Evolutionary conservation across 2,888 invertebrate genomes (phyloP).

Genomic region (Philereme transversata): DNA sequence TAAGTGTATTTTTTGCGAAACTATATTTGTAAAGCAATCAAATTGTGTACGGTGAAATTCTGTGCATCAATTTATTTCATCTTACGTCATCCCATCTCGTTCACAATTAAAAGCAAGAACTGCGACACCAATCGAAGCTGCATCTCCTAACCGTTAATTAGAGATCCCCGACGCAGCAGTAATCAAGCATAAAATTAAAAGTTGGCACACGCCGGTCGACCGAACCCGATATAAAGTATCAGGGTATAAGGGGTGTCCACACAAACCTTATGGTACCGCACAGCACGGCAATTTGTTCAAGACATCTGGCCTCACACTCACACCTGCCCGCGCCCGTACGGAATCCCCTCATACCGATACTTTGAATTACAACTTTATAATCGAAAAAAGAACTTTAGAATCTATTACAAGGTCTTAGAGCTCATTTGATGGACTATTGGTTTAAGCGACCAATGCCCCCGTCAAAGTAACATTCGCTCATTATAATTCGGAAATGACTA

Average conservation of each 20-base stretch:
- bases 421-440: conserved; percentile 47
- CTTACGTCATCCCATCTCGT: conserved; percentile 8
- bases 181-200: conserved; percentile 84
- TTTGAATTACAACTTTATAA: conserved; percentile 34
- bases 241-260: conserved; percentile 70
- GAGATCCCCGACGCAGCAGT: conserved; percentile 66
- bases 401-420: conserved; percentile 45
- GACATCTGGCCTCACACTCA: conserved; percentile 78
- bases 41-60: neutral
- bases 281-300: conserved; percentile 75
- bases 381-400: conserved; percentile 29
- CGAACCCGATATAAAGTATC: conserved; percentile 53
- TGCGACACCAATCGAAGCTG: conserved; percentile 46
- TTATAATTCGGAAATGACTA: conserved; percentile 81
- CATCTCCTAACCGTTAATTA: conserved; percentile 78
- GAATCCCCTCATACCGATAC: conserved; percentile 64
- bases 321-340: conserved; percentile 73
- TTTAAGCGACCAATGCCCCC: conserved; percentile 76
- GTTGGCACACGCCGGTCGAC: conserved; percentile 78
- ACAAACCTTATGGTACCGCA: conserved; percentile 79
- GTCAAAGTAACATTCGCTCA: conserved; percentile 66
- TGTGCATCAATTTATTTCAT: conserved; percentile 8
- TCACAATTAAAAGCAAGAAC: conserved; percentile 44
- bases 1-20: conserved; percentile 17
- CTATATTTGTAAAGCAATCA: neutral